These are phyloP conservation scores for Lathronympha strigana DNA, from an alignment of 2,888 invertebrate genomes.

Conservation along the genomic window DNA sequence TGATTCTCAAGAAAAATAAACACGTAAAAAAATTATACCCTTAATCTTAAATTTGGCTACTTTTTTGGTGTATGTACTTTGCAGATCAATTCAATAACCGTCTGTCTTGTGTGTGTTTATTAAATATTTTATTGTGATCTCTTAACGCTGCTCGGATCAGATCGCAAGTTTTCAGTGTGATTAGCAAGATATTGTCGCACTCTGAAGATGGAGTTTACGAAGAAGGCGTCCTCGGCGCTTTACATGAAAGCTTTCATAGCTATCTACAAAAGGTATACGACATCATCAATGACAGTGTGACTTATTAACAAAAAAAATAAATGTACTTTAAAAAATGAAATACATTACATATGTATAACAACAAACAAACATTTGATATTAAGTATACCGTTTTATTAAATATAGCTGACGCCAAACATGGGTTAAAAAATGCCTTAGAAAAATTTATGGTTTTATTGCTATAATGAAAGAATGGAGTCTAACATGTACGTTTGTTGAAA, in stretches of 20 bases:
- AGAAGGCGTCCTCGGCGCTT: conserved; percentile 64
- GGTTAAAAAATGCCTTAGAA: too few relatives aligned
- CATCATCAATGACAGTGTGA: not conserved
- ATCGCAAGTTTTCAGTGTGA: conserved; percentile 97
- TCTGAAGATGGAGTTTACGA: conserved; percentile 90
- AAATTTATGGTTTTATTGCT: too few relatives aligned
- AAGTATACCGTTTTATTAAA: too few relatives aligned
- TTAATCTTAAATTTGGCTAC: not conserved
- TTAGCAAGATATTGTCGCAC: conserved; percentile 96
- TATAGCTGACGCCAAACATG: too few relatives aligned
- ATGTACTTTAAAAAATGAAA: too few relatives aligned
- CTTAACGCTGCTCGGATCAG: conserved; percentile 73
- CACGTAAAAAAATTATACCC: too few relatives aligned
- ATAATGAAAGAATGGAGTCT: not conserved
- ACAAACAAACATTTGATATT: too few relatives aligned
- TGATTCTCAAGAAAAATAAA: too few relatives aligned
- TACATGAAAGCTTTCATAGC: conserved; percentile 74
- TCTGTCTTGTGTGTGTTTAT: not conserved
- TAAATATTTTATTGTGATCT: conserved; percentile 24
- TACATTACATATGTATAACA: too few relatives aligned
- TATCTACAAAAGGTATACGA: conserved; percentile 61
- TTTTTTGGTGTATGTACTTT: not conserved
- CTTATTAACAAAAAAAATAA: not conserved
- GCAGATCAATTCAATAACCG: not conserved
- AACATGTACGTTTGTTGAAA: not conserved